A percentile compares a stretch with the other conserved stretches of the same genome.
Conservation (phyloP, 2,113 vertebrate genomes). For the Elephas maximus region DNA sequence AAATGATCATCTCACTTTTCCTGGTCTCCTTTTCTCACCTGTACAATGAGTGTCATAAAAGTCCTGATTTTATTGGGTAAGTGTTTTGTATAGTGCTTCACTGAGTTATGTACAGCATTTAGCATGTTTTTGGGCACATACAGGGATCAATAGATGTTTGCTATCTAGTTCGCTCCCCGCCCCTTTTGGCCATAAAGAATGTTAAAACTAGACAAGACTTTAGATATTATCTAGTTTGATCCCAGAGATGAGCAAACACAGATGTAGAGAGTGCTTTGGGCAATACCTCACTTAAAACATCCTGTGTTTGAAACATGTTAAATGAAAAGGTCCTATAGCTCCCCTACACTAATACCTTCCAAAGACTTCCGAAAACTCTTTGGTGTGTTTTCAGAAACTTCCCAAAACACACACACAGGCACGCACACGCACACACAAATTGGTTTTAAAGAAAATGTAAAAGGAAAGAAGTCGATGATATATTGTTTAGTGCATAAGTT, state of each 20-base stretch:
- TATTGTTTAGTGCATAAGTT: background rate
- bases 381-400: background rate
- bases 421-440: background rate
- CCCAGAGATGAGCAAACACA: background rate
- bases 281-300: background rate
- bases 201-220: background rate
- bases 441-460: constrained; percentile 31
- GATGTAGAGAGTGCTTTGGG: background rate
- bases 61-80: constrained; percentile 20
- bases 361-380: background rate
- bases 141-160: background rate
- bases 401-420: background rate
- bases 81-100: background rate
- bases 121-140: background rate
- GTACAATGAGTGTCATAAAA: background rate
- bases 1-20: background rate
- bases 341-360: background rate
- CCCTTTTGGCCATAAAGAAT: background rate
- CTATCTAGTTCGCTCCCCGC: background rate
- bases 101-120: background rate
- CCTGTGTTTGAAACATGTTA: background rate
- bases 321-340: background rate
- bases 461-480: constrained; percentile 19
- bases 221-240: background rate
- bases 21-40: background rate